These are phyloP conservation scores for Gallinago stenura DNA, from an alignment of 2,797 vertebrate species.

Conservation along the genomic window DNA sequence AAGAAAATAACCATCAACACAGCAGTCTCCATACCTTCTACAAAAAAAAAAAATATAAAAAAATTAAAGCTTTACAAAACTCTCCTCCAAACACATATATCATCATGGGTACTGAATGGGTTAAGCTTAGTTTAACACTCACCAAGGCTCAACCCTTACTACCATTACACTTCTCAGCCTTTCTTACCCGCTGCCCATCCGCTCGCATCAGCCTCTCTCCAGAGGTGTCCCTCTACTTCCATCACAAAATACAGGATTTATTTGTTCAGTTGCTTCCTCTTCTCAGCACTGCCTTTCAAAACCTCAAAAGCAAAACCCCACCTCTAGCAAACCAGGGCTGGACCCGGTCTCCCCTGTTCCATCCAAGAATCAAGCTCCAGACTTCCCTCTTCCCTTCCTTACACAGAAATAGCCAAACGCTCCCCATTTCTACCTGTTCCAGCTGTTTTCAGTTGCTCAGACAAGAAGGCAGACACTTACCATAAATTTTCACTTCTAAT, in stretches of 20 bases:
- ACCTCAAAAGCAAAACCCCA: neutral
- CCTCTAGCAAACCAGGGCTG: neutral
- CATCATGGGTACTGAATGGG: fast-evolving
- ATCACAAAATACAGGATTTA: neutral
- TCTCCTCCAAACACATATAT: neutral
- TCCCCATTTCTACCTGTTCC: neutral
- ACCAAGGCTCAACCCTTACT: neutral
- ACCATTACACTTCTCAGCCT: neutral
- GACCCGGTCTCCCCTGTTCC: fast-evolving
- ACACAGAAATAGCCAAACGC: neutral
- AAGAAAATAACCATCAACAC: neutral
- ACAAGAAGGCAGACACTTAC: neutral
- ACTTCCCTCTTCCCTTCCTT: neutral
- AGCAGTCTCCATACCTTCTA: neutral
- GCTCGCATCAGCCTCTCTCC: neutral
- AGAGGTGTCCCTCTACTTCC: neutral
- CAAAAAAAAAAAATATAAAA: neutral
- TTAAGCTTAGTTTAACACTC: neutral
- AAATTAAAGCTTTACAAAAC: neutral
- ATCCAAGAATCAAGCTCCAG: neutral
- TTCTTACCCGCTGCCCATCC: neutral
- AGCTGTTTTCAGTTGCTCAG: neutral
- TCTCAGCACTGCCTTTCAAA: neutral
- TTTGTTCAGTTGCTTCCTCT: neutral
- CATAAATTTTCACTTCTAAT: neutral